Evolutionary conservation across 53 echinoderm and acorn worm species (phyloP).

Genomic region (Luidia sarsii): DNA sequence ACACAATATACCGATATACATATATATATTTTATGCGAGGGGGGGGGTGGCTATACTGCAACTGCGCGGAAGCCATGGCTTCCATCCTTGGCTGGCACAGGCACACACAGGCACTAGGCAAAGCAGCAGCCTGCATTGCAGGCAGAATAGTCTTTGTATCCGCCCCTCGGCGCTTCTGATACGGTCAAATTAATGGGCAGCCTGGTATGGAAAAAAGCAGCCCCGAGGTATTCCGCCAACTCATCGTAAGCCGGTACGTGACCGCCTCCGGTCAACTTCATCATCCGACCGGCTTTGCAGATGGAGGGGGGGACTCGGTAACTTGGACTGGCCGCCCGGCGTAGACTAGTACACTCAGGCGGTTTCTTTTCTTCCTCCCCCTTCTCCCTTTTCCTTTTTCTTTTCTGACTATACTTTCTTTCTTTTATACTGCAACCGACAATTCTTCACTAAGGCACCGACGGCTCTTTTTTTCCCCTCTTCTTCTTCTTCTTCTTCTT

Average conservation of each 20-base stretch:
- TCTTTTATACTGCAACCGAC: conserved; percentile 9
- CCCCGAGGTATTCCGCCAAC: conserved; percentile 53
- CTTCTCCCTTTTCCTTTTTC: too few relatives aligned
- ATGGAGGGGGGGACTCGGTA: conserved; percentile 17
- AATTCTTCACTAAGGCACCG: neutral
- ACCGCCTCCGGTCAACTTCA: conserved; percentile 55
- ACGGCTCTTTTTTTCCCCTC: too few relatives aligned
- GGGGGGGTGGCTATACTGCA: too few relatives aligned
- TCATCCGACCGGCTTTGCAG: conserved; percentile 59
- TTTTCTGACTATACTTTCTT: too few relatives aligned
- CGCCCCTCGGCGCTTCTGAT: conserved; percentile 57
- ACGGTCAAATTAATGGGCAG: conserved; percentile 71
- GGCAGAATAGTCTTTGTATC: conserved; percentile 59
- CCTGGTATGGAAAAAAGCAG: conserved; percentile 59
- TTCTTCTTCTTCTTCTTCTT: too few relatives aligned
- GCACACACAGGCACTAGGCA: too few relatives aligned
- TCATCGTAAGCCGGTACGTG: conserved; percentile 70
- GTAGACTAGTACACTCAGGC: too few relatives aligned
- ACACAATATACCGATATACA: too few relatives aligned
- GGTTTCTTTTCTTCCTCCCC: too few relatives aligned
- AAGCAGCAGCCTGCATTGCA: too few relatives aligned
- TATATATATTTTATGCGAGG: conserved; percentile 46
- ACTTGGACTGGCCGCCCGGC: conserved; percentile 41
- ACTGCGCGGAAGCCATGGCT: too few relatives aligned
- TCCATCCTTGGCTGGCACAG: too few relatives aligned